A percentile compares a stretch with the other conserved stretches of the same genome.
These are phyloP conservation scores for Dyspetes luteomarginatus DNA, from an alignment of 2,888 invertebrate genomes.

Conservation along the genomic window DNA sequence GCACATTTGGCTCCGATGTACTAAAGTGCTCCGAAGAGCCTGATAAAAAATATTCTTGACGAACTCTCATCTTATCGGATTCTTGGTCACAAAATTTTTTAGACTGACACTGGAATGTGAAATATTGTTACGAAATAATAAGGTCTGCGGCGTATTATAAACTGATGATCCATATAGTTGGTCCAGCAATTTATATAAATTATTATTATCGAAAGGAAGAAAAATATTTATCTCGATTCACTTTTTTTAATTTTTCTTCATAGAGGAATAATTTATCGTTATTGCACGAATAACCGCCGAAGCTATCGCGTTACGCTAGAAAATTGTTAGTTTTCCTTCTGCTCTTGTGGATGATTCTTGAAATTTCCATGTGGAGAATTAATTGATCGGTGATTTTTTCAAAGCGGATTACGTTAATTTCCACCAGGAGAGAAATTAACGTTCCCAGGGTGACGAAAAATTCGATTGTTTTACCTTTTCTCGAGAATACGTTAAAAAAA, in stretches of 20 bases:
- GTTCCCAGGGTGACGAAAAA: background rate
- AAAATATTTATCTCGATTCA: too few relatives aligned
- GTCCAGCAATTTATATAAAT: too few relatives aligned
- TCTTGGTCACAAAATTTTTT: background rate
- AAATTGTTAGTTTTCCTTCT: background rate
- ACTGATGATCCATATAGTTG: too few relatives aligned
- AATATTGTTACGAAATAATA: too few relatives aligned
- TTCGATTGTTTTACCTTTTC: background rate
- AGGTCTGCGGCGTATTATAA: too few relatives aligned
- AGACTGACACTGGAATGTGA: too few relatives aligned
- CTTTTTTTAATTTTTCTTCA: too few relatives aligned
- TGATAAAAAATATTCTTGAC: background rate
- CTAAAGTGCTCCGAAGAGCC: background rate
- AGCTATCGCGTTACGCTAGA: background rate
- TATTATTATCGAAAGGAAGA: too few relatives aligned
- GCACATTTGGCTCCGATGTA: background rate
- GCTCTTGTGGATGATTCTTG: background rate
- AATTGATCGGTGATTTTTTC: background rate
- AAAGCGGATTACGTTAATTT: background rate
- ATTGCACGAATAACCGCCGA: too few relatives aligned
- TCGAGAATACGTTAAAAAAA: background rate
- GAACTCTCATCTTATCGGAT: background rate
- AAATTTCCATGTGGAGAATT: background rate
- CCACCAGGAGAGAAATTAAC: background rate
- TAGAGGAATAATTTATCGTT: too few relatives aligned